phyloP scores from a whole-genome alignment of 2,888 invertebrate species.

The Furcula furcula region DNA sequence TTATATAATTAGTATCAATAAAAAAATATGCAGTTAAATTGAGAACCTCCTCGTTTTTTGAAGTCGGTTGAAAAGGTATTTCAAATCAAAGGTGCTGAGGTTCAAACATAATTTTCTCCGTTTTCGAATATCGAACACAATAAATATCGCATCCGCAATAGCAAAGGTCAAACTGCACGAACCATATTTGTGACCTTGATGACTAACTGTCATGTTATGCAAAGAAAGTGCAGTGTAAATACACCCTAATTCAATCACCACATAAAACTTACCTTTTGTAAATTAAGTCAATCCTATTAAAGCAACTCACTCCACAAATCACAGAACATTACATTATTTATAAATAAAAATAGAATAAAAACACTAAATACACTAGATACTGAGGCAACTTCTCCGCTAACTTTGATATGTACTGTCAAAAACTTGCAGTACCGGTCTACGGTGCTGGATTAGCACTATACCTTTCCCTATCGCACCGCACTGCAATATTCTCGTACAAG shows the following conservation, averaged over 20 bases:
- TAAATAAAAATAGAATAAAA: constrained; percentile 29
- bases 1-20: too few species aligned
- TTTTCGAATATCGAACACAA: not conserved
- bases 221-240: constrained; percentile 62
- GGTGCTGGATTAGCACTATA: constrained; percentile 49
- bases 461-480: constrained; percentile 22
- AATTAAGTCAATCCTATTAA: constrained; percentile 14
- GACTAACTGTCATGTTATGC: constrained; percentile 54
- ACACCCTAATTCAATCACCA: constrained; percentile 41
- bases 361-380: constrained; percentile 52
- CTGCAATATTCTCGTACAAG: constrained; percentile 8
- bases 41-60: too few species aligned
- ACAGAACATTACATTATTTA: constrained; percentile 27
- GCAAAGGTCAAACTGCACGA: constrained; percentile 28
- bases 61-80: too few species aligned
- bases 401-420: constrained; percentile 75
- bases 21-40: too few species aligned
- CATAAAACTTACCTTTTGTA: constrained; percentile 26
- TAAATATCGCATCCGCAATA: constrained; percentile 7
- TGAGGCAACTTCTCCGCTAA: constrained; percentile 51
- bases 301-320: constrained; percentile 31
- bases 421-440: constrained; percentile 75
- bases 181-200: constrained; percentile 55
- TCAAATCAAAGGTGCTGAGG: too few species aligned
- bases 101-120: not conserved